Percentiles rank a stretch among this genome's conserved stretches.
Conservation (phyloP, 2,797 vertebrate species). For the Helicolenus hilgendorfi region DNA sequence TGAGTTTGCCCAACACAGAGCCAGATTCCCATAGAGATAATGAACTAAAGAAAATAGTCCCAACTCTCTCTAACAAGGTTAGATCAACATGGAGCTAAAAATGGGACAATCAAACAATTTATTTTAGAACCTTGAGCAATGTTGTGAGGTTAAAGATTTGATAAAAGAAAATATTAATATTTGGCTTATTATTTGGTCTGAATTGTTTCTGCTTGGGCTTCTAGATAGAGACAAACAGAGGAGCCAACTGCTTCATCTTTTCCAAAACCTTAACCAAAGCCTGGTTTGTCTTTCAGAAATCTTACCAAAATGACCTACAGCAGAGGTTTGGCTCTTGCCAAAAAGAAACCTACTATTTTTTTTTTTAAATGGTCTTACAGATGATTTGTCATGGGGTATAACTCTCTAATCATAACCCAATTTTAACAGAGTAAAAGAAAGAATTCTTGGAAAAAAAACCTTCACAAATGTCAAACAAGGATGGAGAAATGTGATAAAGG, state of each 20-base stretch:
- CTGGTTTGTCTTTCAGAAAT: background rate
- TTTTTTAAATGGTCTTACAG: background rate
- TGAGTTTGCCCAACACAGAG: constrained; percentile 33
- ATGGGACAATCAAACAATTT: constrained; percentile 40
- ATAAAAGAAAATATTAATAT: background rate
- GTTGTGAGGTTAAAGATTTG: background rate
- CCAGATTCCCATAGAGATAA: constrained; percentile 67
- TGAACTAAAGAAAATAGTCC: constrained; percentile 68
- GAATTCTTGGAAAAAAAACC: background rate
- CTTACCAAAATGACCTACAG: background rate
- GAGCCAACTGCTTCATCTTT: background rate
- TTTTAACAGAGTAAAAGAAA: background rate
- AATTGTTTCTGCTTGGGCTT: constrained; percentile 10
- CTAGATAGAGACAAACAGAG: background rate
- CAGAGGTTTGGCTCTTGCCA: background rate
- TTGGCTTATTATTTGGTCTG: constrained; percentile 14
- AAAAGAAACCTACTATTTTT: background rate
- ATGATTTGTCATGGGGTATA: background rate
- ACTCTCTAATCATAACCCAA: background rate
- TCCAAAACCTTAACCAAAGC: background rate
- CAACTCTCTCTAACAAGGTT: constrained; percentile 58
- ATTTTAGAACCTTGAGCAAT: constrained; percentile 19
- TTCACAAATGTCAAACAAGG: background rate
- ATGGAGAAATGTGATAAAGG: background rate
- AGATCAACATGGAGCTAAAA: constrained; percentile 67